A percentile compares a stretch with the other conserved stretches of the same genome.
Evolutionary conservation across 2,888 invertebrate species (phyloP).

Genomic region (Stenoptilia bipunctidactyla): DNA sequence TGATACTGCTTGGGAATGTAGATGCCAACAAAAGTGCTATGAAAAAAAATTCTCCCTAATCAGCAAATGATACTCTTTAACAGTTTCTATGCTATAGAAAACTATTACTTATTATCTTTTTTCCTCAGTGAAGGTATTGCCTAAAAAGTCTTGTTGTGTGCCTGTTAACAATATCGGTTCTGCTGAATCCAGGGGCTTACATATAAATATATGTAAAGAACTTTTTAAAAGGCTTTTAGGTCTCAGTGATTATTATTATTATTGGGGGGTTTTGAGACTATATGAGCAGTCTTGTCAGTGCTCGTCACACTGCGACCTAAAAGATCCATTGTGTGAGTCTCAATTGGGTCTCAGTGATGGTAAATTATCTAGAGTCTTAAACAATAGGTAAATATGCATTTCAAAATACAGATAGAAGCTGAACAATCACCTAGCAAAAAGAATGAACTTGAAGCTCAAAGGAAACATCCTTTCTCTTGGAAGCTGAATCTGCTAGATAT

Average conservation of each 20-base stretch:
- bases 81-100: conserved; percentile 7
- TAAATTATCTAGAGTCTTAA: conserved; percentile 12
- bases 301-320: too few species aligned
- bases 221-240: conserved; percentile 12
- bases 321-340: too few species aligned
- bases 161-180: too few species aligned
- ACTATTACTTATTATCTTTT: conserved; percentile 12
- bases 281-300: too few species aligned
- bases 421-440: too few species aligned
- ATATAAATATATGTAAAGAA: conserved; percentile 8
- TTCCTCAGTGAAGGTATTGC: conserved; percentile 9
- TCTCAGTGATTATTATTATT: too few species aligned
- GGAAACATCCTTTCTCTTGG: conserved; percentile 4
- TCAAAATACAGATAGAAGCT: conserved; percentile 6
- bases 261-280: too few species aligned
- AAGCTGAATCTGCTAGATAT: conserved; percentile 12
- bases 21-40: conserved; percentile 9
- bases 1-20: too few species aligned
- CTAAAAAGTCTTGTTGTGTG: too few species aligned
- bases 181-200: conserved; percentile 9
- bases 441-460: too few species aligned
- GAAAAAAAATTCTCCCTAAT: conserved; percentile 10
- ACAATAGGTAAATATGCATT: conserved; percentile 8
- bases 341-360: conserved; percentile 14
- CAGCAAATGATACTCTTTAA: conserved; percentile 5